Conservation (phyloP, 2,113 vertebrate genomes). For the Parus major region DNA sequence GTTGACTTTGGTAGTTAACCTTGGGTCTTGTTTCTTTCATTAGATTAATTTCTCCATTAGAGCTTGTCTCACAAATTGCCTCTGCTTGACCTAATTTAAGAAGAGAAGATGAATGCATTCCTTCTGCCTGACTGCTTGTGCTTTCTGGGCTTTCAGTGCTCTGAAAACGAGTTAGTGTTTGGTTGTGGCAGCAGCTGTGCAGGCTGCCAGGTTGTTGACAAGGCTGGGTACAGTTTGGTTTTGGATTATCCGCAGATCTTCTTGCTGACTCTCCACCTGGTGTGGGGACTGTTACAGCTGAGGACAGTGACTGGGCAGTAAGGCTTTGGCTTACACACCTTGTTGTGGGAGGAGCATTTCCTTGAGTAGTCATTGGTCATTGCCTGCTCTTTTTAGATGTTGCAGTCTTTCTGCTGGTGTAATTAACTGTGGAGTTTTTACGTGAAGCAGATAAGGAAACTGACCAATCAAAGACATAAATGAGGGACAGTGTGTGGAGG, state of each 20-base stretch:
- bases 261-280: background rate
- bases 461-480: background rate
- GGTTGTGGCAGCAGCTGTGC: background rate
- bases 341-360: background rate
- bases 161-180: background rate
- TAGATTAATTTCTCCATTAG: constrained; percentile 28
- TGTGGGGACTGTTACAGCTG: background rate
- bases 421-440: background rate
- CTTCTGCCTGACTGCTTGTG: background rate
- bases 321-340: background rate
- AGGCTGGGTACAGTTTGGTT: background rate
- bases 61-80: background rate
- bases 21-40: constrained; percentile 16
- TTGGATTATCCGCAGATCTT: background rate
- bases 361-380: background rate
- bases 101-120: background rate
- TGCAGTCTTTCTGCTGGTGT: background rate
- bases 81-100: background rate
- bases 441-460: background rate
- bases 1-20: constrained; percentile 15
- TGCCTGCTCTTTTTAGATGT: background rate
- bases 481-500: background rate
- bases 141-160: background rate
- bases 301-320: background rate
- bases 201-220: background rate